phyloP scores from a whole-genome alignment of 2,888 invertebrate genomes.

The Galerucella pusilla region DNA sequence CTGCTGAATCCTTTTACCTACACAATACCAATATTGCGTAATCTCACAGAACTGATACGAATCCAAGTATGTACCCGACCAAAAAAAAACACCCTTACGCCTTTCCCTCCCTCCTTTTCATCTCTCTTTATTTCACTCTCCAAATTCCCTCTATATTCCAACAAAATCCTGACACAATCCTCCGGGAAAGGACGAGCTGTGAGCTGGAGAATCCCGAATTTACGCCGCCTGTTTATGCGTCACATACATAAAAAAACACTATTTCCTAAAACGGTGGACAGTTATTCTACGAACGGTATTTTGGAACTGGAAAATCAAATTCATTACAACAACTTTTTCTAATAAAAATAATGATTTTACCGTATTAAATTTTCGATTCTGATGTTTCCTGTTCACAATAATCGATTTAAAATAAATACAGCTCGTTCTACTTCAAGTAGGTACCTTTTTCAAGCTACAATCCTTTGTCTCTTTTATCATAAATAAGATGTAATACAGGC shows the following conservation, averaged over 20 bases:
- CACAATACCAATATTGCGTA: background rate
- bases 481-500: no score
- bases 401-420: no score
- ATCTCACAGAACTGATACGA: background rate
- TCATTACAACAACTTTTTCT: background rate
- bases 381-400: no score
- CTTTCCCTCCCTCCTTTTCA: background rate
- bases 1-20: background rate
- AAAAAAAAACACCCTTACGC: background rate
- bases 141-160: background rate
- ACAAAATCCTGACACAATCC: background rate
- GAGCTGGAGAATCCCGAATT: conserved; percentile 2
- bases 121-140: no score
- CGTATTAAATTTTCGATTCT: background rate
- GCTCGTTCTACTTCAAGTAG: no score
- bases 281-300: conserved; percentile 1
- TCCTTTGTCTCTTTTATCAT: no score
- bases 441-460: no score
- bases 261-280: background rate
- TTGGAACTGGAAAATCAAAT: background rate
- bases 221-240: conserved; percentile 14
- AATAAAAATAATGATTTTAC: no score
- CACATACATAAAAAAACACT: conserved; percentile 17
- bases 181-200: conserved; percentile 7
- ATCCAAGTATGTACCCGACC: conserved; percentile 3